Base-by-base conservation (phyloP, 2,888 invertebrate genomes). In the Chromoteleia sp. region DNA sequence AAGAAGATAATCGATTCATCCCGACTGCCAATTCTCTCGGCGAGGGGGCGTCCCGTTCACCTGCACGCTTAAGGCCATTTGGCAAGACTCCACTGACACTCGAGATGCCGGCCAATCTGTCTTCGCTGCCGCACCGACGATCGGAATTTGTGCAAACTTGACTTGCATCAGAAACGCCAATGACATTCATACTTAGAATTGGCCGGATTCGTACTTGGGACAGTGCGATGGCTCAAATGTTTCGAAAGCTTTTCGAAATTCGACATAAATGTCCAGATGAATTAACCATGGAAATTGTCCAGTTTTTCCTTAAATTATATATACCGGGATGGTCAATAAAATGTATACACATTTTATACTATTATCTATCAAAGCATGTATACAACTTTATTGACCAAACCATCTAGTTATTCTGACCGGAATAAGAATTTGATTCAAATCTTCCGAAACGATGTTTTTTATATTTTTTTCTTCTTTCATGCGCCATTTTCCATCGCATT, bases 11-110 rank as follows among this genome's bases (percentile, higher is more conserved):
- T 56, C 56, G 54, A 58, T 70, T 58, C 56, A 45, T 17, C 39
- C 17, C 5, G 15, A 15, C 14, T 54, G 30, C 17, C 52, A 54
- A 54, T 54, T 68, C 33, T 33, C 30, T 33, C 17, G 41, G 25
- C 25, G 25, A 25, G 5, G 25, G 5, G 41, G 29, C 43, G 56
- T 67, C 67, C 41, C 52, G 43, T 76, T 76, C 65, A 75, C 75
- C 76, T 68, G 67, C 43, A 52, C 50, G 25, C 76, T 59, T 33
- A 59, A 43, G 59, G 59, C 52, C 63, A 74, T 77, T 82, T 82
- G 81, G 81, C 81, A 82, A 63, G 52, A 50, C 68, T 68, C 70
- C 74, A 65, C 50, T 52, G 78, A 59, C 65, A 68, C 76, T 50
- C 76, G 21, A 68, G 68, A 56, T 59, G 59, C 59, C 61, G 33